Conservation (phyloP, 1,140 invertebrate species). For the Drosophila erecta region DNA sequence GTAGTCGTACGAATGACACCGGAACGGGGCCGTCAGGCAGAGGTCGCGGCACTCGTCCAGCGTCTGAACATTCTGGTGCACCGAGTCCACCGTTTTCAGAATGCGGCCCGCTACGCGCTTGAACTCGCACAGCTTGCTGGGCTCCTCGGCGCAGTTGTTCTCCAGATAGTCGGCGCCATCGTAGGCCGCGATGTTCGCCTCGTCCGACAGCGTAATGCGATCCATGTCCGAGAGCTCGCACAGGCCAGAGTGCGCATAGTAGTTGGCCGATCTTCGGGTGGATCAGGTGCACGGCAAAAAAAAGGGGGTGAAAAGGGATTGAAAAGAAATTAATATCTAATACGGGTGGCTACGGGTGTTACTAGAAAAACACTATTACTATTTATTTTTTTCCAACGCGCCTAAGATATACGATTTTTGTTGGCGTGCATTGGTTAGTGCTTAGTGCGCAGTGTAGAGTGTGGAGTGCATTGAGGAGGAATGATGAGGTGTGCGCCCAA, state of each 20-base stretch:
- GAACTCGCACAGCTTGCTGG: slow-evolving; percentile 96
- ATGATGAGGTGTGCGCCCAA: slow-evolving; percentile 9
- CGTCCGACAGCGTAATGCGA: slow-evolving; percentile 92
- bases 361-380: no score
- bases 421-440: background rate
- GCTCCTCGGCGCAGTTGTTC: slow-evolving; percentile 95
- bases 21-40: slow-evolving; percentile 93
- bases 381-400: no score
- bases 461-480: slow-evolving; percentile 18
- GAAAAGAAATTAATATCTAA: background rate
- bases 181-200: slow-evolving; percentile 89
- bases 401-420: no score
- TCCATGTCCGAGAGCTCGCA: slow-evolving; percentile 96
- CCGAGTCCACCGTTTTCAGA: slow-evolving; percentile 96
- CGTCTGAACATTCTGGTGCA: slow-evolving; percentile 94
- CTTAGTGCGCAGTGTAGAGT: slow-evolving; percentile 23
- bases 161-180: slow-evolving; percentile 93
- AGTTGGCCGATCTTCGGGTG: slow-evolving; percentile 94
- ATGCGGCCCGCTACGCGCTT: slow-evolving; percentile 94
- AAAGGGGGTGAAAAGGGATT: background rate
- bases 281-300: slow-evolving; percentile 14
- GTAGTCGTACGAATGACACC: slow-evolving; percentile 96
- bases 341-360: no score
- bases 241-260: slow-evolving; percentile 92
- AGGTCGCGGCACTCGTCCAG: slow-evolving; percentile 94